Evolutionary conservation across 2,888 invertebrate genomes (phyloP), one percentile per base, ranked within the genome.

Genomic region (Xanthorhoe designata): DNA sequence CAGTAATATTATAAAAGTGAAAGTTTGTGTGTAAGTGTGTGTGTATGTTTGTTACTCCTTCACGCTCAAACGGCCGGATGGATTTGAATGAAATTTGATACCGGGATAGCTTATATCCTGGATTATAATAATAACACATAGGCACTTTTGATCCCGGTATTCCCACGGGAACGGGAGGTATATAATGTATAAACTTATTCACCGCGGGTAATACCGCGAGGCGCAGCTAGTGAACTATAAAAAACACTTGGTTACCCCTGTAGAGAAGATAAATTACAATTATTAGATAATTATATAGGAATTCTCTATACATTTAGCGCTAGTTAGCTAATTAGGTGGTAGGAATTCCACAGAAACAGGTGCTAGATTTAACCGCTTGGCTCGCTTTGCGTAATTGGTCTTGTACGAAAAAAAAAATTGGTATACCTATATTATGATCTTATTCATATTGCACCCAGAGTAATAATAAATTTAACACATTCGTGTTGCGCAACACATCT

Each of bases 291-390:
- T 69, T 68, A 65, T 68, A 55, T 58, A 62, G 69, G 62, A 68
- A 66, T 71, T 61, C 45, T 62, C 57, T 66, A 66, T 64, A 55
- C 64, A 61, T 63, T 70, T 66, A 68, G 66, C 58, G 64, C 63
- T 65, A 62, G 64, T 70, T 69, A 68, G 68, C 68, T 73, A 67
- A 71, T 71, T 68, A 71, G 56, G 59, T 56, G 49, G 54, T 45
- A 17, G 64, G 65, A 71, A 68, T 70, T 70, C 63, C 59, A 60
- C 61, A 57, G 58, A 50, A 70, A 66, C 70, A 73, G 70, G 70
- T 71, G 73, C 50, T 68, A 62, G 53, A 65, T 71, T 56, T 65
- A 66, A 66, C 61, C 42, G 62, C 56, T 52, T 42, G 35, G 35
- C 60, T 66, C 60, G 58, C 60, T 69, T 69, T 52, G 38, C 38